These are phyloP conservation scores for Lithosia quadra DNA, from an alignment of 2,888 invertebrate species.

Conservation along the genomic window DNA sequence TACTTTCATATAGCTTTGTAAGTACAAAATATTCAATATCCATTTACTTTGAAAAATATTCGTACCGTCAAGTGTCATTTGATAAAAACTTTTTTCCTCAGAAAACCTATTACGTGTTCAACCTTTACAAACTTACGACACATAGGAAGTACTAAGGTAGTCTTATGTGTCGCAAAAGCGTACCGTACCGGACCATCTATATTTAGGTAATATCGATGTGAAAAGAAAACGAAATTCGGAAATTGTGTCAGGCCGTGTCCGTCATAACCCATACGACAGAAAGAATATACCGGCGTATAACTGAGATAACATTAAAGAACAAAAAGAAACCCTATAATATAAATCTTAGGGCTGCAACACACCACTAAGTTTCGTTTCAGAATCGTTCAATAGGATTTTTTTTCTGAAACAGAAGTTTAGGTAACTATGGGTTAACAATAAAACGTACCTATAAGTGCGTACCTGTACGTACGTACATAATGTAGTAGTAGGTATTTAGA, in stretches of 20 bases:
- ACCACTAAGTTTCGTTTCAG: background rate
- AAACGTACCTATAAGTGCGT: too few species aligned
- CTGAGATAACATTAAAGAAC: conserved; percentile 18
- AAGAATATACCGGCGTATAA: conserved; percentile 4
- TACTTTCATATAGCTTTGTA: background rate
- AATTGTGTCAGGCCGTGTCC: conserved; percentile 9
- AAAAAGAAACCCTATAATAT: conserved; percentile 12
- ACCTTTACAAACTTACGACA: conserved; percentile 5
- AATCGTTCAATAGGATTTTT: background rate
- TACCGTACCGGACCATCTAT: conserved; percentile 7
- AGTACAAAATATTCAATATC: background rate
- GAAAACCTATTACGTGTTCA: background rate
- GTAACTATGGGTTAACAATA: background rate
- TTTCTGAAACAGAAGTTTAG: background rate
- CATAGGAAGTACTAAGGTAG: conserved; percentile 5
- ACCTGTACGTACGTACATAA: too few species aligned
- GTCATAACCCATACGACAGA: conserved; percentile 22
- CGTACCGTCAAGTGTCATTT: background rate
- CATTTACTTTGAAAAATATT: background rate
- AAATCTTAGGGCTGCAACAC: background rate
- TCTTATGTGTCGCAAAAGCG: conserved; percentile 1
- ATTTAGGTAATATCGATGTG: conserved; percentile 14
- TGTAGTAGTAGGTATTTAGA: too few species aligned
- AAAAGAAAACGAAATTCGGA: conserved; percentile 20
- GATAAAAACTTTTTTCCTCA: background rate